These are phyloP conservation scores for Aurelia aurita complex sp. Pacific DNA, from an alignment of 30 jellyfish, hydroid and myxozoan genomes.

Conservation along the genomic window DNA sequence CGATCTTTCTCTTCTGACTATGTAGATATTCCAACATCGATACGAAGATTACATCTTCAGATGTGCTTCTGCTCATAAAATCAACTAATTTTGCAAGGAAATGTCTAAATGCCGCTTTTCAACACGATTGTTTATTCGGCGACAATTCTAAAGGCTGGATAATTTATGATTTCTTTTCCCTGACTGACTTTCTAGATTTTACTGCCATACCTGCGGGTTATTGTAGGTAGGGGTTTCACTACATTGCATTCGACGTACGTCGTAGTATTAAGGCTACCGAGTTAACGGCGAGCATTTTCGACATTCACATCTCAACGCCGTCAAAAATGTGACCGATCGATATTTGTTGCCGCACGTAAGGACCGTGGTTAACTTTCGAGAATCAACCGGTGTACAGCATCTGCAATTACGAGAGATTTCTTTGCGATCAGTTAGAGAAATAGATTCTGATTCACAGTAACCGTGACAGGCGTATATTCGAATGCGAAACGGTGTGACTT, in stretches of 20 bases:
- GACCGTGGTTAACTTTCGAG: background rate
- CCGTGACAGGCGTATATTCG: slow-evolving; percentile 42
- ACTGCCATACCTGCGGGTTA: no score
- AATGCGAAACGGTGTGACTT: background rate
- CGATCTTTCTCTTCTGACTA: no score
- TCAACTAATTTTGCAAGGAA: no score
- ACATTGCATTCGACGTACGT: background rate
- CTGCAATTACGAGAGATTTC: slow-evolving; percentile 32
- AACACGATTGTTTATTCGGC: no score
- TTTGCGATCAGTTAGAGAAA: slow-evolving; percentile 42
- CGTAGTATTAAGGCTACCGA: background rate
- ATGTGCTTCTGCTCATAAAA: no score
- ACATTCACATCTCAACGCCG: slow-evolving; percentile 27
- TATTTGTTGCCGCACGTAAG: background rate
- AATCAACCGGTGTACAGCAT: slow-evolving; percentile 35
- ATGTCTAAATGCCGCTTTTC: no score
- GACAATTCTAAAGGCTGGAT: no score
- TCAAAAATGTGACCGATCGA: background rate
- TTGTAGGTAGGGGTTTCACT: no score
- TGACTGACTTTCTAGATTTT: no score
- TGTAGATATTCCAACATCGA: no score
- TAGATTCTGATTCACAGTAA: slow-evolving; percentile 57
- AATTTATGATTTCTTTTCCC: no score
- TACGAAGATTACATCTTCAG: no score
- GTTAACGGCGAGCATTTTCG: slow-evolving; percentile 31